Conservation (phyloP, 2,113 vertebrate species). For the Phaethornis superciliosus region DNA sequence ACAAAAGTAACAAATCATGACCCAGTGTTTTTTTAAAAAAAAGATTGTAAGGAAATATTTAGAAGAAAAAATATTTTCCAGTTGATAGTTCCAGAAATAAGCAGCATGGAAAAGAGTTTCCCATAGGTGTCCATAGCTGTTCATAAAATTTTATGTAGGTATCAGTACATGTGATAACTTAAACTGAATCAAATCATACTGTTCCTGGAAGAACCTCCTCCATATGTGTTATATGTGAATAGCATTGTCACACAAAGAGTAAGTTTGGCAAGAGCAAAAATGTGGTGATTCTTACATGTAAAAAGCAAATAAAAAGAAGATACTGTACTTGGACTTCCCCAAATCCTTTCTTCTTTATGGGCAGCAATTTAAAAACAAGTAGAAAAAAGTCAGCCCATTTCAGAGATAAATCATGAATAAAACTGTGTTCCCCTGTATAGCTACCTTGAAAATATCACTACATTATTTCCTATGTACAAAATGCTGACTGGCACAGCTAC, state of each 20-base stretch:
- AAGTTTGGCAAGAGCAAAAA: background rate
- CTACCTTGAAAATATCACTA: slow-evolving; percentile 19
- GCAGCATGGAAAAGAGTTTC: background rate
- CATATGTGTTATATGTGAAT: background rate
- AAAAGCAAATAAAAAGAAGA: slow-evolving; percentile 4
- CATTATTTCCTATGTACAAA: background rate
- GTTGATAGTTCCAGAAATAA: background rate
- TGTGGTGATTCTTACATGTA: background rate
- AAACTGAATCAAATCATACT: background rate
- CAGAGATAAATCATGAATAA: background rate
- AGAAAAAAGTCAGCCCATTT: background rate
- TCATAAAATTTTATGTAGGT: background rate
- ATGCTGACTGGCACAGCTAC: background rate
- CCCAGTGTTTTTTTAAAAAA: background rate
- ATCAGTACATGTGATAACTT: background rate
- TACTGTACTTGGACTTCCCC: background rate
- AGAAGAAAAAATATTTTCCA: background rate
- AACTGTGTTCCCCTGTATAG: background rate
- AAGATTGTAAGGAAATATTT: background rate
- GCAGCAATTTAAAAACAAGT: background rate
- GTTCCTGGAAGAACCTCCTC: background rate
- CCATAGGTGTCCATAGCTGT: background rate
- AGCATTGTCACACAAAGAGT: background rate
- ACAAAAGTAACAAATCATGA: background rate
- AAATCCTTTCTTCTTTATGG: background rate